Evolutionary conservation across 2,888 invertebrate genomes (phyloP).

Genomic region (Cryptosula pallasiana): DNA sequence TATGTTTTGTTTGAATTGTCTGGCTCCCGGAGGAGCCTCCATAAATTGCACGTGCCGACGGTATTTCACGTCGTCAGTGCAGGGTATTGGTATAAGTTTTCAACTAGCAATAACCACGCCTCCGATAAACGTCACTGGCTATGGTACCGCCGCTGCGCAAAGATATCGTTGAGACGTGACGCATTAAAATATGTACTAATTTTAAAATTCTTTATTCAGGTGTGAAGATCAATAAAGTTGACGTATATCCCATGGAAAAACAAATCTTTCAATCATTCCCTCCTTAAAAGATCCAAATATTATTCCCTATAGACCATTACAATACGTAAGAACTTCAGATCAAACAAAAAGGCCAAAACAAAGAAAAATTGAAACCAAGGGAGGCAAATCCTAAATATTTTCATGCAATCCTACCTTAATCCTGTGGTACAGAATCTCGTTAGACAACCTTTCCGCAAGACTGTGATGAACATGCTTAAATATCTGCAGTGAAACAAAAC

Average conservation of each 20-base stretch:
- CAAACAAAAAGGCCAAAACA: no score
- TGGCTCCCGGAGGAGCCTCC: neutral
- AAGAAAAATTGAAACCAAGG: no score
- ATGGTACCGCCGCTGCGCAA: slow-evolving; percentile 20
- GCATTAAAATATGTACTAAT: no score
- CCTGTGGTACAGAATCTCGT: neutral
- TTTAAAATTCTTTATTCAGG: no score
- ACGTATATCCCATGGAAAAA: no score
- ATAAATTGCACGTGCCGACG: neutral
- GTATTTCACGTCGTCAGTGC: neutral
- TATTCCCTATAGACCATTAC: no score
- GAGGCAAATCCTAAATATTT: neutral
- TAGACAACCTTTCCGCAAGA: neutral
- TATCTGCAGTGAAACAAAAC: no score
- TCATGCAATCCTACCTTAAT: neutral
- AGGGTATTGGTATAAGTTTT: neutral
- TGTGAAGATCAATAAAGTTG: no score
- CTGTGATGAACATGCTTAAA: slow-evolving; percentile 7
- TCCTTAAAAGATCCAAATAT: no score
- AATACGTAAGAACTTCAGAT: no score
- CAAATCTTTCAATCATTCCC: no score
- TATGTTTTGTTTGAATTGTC: no score
- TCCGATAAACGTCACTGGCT: slow-evolving; percentile 20
- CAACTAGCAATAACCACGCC: slow-evolving; percentile 22
- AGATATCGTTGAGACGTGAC: neutral